phyloP scores from a whole-genome alignment of 2,797 vertebrate species.

The Crenuchus spilurus region DNA sequence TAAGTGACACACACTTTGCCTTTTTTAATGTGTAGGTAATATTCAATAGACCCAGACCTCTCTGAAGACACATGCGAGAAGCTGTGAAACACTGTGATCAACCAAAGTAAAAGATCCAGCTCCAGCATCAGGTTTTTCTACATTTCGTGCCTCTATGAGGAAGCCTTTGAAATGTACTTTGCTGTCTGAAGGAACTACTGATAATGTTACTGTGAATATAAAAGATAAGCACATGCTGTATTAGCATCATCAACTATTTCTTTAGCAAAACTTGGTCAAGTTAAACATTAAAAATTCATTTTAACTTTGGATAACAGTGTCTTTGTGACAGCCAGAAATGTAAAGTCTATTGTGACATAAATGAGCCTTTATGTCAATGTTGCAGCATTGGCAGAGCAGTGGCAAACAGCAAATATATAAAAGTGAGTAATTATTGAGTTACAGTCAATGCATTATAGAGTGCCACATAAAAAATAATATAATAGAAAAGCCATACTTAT shows the following conservation, averaged over 20 bases:
- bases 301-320: no score
- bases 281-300: not conserved
- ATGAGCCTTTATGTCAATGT: no score
- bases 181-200: constrained; percentile 54
- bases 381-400: no score
- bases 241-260: not conserved
- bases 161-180: constrained; percentile 79
- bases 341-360: no score
- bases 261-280: not conserved
- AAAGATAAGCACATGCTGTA: not conserved
- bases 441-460: no score
- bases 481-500: no score
- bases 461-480: no score
- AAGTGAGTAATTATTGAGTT: no score
- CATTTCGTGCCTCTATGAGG: constrained; percentile 82
- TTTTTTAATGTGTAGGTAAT: not conserved
- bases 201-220: constrained; percentile 75
- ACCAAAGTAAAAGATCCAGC: constrained; percentile 77
- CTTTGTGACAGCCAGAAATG: no score
- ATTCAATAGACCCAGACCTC: constrained; percentile 67
- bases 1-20: not conserved
- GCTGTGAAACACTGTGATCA: constrained; percentile 73
- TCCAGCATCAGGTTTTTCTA: constrained; percentile 56
- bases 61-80: constrained; percentile 74
- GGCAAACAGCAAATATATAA: no score